phyloP scores from a whole-genome alignment of 2,888 invertebrate genomes.

The Volucella zonaria region DNA sequence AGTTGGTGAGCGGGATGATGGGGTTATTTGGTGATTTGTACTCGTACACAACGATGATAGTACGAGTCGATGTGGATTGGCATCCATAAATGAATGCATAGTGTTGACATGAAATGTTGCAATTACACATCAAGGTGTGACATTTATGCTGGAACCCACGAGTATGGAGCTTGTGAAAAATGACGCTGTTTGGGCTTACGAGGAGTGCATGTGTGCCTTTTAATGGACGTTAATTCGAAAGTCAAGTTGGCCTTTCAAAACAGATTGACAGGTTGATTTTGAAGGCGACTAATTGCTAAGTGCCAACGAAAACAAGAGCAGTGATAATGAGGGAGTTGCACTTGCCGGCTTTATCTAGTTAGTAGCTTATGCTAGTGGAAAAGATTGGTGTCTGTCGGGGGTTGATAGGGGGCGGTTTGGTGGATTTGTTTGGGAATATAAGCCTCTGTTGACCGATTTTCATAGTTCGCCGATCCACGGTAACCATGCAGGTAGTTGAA shows the following conservation, averaged over 20 bases:
- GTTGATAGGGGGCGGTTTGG: too few relatives aligned
- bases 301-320: constrained; percentile 28
- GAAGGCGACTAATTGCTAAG: constrained; percentile 22
- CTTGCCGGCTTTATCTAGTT: constrained; percentile 25
- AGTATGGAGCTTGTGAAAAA: constrained; percentile 4
- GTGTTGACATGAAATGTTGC: constrained; percentile 69
- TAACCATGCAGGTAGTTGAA: too few relatives aligned
- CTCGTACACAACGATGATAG: neutral
- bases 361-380: too few relatives aligned
- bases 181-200: neutral
- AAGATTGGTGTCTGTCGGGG: too few relatives aligned
- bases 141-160: constrained; percentile 8
- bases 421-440: too few relatives aligned
- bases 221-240: constrained; percentile 66
- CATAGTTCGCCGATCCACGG: too few relatives aligned
- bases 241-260: constrained; percentile 55
- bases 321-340: constrained; percentile 28
- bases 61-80: too few relatives aligned
- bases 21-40: neutral
- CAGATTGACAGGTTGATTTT: constrained; percentile 33
- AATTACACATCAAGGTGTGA: constrained; percentile 65
- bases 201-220: neutral
- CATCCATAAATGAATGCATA: constrained; percentile 10
- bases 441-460: too few relatives aligned
- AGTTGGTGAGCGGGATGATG: too few relatives aligned